Percentiles rank a stretch among this genome's conserved stretches.
These are phyloP conservation scores for Neomorphus geoffroyi DNA, from an alignment of 2,797 vertebrate species.

Conservation along the genomic window DNA sequence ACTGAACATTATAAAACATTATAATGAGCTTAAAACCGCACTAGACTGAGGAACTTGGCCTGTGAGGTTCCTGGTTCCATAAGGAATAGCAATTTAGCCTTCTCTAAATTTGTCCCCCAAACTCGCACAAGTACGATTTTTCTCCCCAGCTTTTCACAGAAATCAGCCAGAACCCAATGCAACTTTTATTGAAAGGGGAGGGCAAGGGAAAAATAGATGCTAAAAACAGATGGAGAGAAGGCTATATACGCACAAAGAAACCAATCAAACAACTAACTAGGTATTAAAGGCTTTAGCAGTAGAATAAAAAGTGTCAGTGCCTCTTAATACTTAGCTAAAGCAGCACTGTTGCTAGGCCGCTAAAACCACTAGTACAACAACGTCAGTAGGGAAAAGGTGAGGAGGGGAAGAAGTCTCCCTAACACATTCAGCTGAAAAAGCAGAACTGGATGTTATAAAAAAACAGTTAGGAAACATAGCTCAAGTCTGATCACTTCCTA, in stretches of 20 bases:
- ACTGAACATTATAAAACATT: not conserved
- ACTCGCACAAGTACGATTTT: not conserved
- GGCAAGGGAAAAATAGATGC: not conserved
- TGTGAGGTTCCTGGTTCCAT: not conserved
- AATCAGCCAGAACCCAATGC: not conserved
- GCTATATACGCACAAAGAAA: not conserved
- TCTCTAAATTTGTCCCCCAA: not conserved
- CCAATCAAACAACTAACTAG: not conserved
- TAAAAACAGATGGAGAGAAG: not conserved
- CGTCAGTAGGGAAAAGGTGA: not conserved
- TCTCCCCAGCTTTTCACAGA: not conserved
- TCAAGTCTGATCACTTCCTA: conserved; percentile 5
- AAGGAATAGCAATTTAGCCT: not conserved
- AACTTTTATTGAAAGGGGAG: not conserved
- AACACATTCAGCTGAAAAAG: not conserved
- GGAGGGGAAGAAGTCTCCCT: not conserved
- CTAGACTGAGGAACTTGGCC: not conserved
- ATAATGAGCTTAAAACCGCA: not conserved
- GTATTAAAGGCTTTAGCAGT: not conserved
- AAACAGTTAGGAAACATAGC: not conserved
- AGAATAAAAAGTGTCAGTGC: not conserved
- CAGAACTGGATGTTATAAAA: too few relatives aligned
- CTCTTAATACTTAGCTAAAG: not conserved
- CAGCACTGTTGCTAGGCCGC: not conserved
- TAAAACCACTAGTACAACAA: not conserved